Evolutionary conservation across 2,797 vertebrate species (phyloP).

Genomic region (Catostomus latipinnis): DNA sequence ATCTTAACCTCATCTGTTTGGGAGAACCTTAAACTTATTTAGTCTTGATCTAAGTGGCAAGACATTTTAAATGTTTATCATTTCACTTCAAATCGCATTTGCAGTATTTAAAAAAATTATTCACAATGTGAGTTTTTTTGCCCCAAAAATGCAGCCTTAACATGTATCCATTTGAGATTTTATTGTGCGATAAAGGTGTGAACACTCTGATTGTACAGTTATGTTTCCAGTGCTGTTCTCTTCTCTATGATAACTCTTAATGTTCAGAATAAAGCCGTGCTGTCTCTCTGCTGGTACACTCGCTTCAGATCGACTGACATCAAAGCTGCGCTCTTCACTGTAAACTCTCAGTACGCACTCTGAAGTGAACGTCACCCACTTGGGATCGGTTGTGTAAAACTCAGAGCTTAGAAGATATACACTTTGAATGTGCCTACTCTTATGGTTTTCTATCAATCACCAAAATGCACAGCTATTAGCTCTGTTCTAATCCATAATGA

Average conservation of each 20-base stretch:
- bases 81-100: no score
- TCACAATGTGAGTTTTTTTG: no score
- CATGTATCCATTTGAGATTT: neutral
- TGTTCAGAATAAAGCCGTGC: conserved; percentile 5
- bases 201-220: no score
- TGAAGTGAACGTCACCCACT: conserved; percentile 25
- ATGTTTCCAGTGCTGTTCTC: neutral
- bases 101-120: neutral
- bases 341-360: neutral
- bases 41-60: no score
- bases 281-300: neutral
- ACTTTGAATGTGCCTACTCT: conserved; percentile 29
- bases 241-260: neutral
- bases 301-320: conserved; percentile 24
- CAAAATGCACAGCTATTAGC: conserved; percentile 9
- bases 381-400: conserved; percentile 33
- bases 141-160: neutral
- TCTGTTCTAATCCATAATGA: neutral
- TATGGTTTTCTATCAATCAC: conserved; percentile 35
- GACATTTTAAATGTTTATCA: no score
- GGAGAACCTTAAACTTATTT: no score
- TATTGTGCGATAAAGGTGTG: neutral
- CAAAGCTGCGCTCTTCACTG: conserved; percentile 16
- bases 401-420: conserved; percentile 30
- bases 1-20: no score